These are phyloP conservation scores for Macrotus californicus DNA, from an alignment of 2,113 vertebrate species.

Conservation along the genomic window DNA sequence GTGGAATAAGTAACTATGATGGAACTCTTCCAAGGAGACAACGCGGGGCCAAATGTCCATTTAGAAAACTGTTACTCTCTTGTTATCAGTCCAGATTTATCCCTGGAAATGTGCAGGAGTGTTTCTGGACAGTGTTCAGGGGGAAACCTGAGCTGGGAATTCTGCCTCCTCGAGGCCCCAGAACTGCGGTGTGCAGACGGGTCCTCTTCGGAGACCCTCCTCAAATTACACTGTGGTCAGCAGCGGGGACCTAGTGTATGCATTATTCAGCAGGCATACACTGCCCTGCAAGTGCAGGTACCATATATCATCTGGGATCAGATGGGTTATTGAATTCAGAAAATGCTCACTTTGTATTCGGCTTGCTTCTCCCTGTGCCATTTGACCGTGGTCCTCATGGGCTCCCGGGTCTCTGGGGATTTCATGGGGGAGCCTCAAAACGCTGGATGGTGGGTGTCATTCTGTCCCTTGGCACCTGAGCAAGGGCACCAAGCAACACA, in stretches of 20 bases:
- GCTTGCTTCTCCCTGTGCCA: constrained; percentile 33
- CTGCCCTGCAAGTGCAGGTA: background rate
- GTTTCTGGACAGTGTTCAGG: constrained; percentile 45
- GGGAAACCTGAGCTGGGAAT: constrained; percentile 53
- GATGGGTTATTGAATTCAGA: constrained; percentile 61
- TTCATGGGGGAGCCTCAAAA: constrained; percentile 42
- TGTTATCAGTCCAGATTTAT: background rate
- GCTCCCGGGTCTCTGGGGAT: constrained; percentile 48
- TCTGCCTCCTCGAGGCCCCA: background rate
- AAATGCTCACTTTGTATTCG: constrained; percentile 21
- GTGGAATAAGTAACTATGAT: background rate
- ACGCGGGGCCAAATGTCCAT: background rate
- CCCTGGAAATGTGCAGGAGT: background rate
- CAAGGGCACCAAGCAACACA: background rate
- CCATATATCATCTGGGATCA: constrained; percentile 26
- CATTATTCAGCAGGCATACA: constrained; percentile 69
- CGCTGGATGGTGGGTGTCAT: background rate
- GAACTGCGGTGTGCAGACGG: background rate
- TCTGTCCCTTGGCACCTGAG: constrained; percentile 25
- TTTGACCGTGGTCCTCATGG: constrained; percentile 38
- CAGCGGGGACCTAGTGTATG: background rate
- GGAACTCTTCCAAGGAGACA: background rate
- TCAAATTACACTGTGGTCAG: background rate
- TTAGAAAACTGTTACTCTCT: background rate
- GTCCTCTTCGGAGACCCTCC: constrained; percentile 27